Evolutionary conservation across 2,797 vertebrate genomes (phyloP), one percentile per base, ranked within the genome.

Genomic region (Parambassis ranga): DNA sequence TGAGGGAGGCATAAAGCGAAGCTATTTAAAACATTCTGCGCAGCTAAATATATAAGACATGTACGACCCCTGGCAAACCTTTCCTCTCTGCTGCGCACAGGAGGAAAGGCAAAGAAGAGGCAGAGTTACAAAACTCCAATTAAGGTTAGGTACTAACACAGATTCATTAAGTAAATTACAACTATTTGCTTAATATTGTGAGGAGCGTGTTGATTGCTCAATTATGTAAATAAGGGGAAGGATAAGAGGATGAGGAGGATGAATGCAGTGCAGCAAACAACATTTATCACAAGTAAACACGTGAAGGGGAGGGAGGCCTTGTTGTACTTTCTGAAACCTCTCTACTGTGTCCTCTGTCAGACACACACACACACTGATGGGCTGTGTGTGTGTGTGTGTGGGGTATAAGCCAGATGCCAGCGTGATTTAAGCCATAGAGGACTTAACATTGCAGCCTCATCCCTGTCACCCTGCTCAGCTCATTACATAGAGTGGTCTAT

Each of bases 401-500:
- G 49, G 15, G 10, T 22, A 22, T 30, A 23, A 72, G 68, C 62
- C 82, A 85, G 79, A 88, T 85, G 80, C 57, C 81, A 70, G 55
- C 36, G 59, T 81, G 81, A 87, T 89, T 83, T 91, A 83, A 82
- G 82, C 82, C 15, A 19, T 19, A 53, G 44, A 77, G 81, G 79
- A 88, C 69, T 89, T 77, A 87, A 75, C 15, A 57, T 71, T 39
- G 70, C 55, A 52, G 70, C 56, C 46, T 77, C 23, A 11, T 77
- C 49, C 50, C 65, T 36, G 62, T 75, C 69, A 73, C 64, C 60
- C 66, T 55, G 50, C 64, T 81, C 57, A 59, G 56, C 62, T 87
- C 82, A 87, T 89, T 86, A 89, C 71, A 50, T 42, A 67, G 81
- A 89, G 83, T 89, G 86, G 74, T 83, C 65, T 60, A 78, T 63